These are phyloP conservation scores for Neopipo cinnamomea DNA, from an alignment of 2,113 vertebrate species.

Conservation along the genomic window DNA sequence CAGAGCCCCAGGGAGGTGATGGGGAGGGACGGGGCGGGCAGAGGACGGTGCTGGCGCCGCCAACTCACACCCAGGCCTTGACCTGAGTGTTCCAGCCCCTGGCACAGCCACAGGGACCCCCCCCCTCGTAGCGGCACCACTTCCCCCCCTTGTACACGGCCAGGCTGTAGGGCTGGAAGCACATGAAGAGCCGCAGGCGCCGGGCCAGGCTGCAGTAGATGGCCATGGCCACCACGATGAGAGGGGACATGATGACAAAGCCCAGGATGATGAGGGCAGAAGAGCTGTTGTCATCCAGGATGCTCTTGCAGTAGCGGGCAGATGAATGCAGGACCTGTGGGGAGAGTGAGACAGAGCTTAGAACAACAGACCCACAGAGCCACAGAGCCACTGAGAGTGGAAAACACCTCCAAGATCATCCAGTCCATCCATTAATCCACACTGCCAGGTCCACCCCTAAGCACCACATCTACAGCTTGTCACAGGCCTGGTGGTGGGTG, in stretches of 20 bases:
- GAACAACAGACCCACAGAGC: accelerated
- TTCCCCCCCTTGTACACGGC: conserved; percentile 77
- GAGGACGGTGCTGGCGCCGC: neutral
- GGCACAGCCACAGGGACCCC: conserved; percentile 24
- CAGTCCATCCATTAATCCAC: neutral
- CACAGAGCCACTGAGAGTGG: accelerated
- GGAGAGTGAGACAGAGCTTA: accelerated
- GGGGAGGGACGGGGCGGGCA: neutral
- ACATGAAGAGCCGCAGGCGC: conserved; percentile 79
- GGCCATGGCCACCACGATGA: conserved; percentile 88
- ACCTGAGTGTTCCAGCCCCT: conserved; percentile 43
- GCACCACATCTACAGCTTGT: neutral
- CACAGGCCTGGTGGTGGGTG: neutral
- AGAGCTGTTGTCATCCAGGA: conserved; percentile 92
- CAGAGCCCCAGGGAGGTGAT: neutral
- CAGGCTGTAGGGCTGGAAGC: conserved; percentile 74
- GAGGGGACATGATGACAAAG: conserved; percentile 92
- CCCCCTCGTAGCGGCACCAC: conserved; percentile 68
- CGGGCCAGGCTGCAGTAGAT: conserved; percentile 83
- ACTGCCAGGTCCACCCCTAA: neutral
- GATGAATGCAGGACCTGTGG: conserved; percentile 81
- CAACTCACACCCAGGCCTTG: conserved; percentile 84
- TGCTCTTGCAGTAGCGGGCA: conserved; percentile 78
- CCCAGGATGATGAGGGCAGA: conserved; percentile 92
- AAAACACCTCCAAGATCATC: neutral